A percentile compares a stretch with the other conserved stretches of the same genome.
Evolutionary conservation across 2,888 invertebrate genomes (phyloP).

Genomic region (Drosophila bunnanda): DNA sequence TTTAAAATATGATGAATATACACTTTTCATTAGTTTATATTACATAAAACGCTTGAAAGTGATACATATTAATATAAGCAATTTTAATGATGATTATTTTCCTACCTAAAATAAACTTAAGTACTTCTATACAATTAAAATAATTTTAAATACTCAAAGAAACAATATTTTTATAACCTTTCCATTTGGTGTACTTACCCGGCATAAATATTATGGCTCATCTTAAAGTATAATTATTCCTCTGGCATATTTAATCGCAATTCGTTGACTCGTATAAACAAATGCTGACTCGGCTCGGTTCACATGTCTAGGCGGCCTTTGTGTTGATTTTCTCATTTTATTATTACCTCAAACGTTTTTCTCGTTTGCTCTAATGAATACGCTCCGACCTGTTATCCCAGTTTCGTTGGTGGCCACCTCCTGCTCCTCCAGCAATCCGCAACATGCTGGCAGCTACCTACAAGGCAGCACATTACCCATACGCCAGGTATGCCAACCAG

Average conservation of each 20-base stretch:
- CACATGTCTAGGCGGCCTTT: conserved; percentile 35
- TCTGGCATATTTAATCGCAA: conserved; percentile 26
- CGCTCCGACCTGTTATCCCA: conserved; percentile 42
- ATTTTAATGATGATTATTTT: neutral
- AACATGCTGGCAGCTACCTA: conserved; percentile 8
- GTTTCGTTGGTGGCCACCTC: conserved; percentile 22
- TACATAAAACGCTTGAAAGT: neutral
- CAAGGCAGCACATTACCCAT: conserved; percentile 57
- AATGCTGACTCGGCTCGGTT: conserved; percentile 30
- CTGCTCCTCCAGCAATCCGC: neutral
- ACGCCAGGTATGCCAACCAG: conserved; percentile 43
- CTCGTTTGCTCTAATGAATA: conserved; percentile 66
- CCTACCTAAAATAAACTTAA: too few relatives aligned
- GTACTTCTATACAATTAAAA: too few relatives aligned
- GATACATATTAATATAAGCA: too few relatives aligned
- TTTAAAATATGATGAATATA: neutral
- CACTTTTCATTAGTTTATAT: neutral
- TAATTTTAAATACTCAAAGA: neutral
- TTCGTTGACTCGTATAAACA: conserved; percentile 31
- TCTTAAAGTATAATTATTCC: conserved; percentile 12
- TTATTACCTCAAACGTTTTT: conserved; percentile 61
- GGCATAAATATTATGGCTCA: neutral
- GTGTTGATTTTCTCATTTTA: conserved; percentile 55
- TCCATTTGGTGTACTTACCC: too few relatives aligned
- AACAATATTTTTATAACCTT: fast-evolving